Evolutionary conservation across 2,797 vertebrate species (phyloP).

Genomic region (Petrocephalus schoutedeni): DNA sequence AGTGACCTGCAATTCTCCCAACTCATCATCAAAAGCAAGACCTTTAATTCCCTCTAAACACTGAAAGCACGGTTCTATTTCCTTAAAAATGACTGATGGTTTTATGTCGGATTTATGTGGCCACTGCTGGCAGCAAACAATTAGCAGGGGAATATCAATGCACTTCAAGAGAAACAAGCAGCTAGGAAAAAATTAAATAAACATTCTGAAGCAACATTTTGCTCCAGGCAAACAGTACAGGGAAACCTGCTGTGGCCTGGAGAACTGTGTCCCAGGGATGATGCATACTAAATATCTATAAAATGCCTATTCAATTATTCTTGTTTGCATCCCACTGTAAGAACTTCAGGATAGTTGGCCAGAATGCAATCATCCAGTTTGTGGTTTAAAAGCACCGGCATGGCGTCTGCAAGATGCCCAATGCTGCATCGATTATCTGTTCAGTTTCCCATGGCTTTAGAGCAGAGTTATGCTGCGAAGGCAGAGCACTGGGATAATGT

Average conservation of each 20-base stretch:
- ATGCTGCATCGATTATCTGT: conserved; percentile 6
- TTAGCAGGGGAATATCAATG: background rate
- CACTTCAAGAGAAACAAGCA: background rate
- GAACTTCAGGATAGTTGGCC: background rate
- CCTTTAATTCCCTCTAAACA: background rate
- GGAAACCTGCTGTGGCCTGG: background rate
- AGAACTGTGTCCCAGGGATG: background rate
- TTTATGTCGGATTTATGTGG: background rate
- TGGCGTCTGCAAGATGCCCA: background rate
- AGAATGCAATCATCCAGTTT: background rate
- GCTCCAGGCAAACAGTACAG: background rate
- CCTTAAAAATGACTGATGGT: background rate
- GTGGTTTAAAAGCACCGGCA: conserved; percentile 11
- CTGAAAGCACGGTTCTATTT: background rate
- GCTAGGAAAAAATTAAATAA: background rate
- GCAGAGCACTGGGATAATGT: conserved; percentile 11
- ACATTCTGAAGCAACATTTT: background rate
- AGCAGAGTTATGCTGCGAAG: background rate
- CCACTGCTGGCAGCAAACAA: background rate
- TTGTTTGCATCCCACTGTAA: background rate
- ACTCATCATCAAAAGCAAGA: background rate
- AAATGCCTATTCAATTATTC: background rate
- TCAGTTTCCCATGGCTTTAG: conserved; percentile 1
- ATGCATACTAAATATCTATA: background rate
- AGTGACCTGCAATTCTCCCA: background rate